Conservation (phyloP, 2,113 vertebrate genomes). For the Pan troglodytes region DNA sequence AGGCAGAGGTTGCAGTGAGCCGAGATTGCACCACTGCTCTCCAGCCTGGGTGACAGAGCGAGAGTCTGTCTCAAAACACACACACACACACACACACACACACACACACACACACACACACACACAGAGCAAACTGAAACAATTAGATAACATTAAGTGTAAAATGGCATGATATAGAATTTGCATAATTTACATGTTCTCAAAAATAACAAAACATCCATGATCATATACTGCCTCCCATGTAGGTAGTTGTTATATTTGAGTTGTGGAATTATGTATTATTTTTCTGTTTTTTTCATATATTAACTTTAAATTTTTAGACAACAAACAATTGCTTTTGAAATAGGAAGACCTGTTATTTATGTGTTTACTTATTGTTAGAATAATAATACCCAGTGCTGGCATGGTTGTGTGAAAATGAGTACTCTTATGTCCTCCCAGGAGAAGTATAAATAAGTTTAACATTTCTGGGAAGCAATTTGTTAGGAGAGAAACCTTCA, state of each 20-base stretch:
- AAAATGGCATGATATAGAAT: background rate
- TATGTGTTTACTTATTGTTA: background rate
- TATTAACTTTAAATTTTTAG: background rate
- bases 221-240: background rate
- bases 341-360: background rate
- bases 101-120: too few species aligned
- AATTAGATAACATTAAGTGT: background rate
- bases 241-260: background rate
- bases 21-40: too few species aligned
- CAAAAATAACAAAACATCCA: background rate
- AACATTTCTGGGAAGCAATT: slow-evolving; percentile 18
- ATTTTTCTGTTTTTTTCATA: background rate
- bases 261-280: background rate
- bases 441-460: background rate
- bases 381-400: background rate
- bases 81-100: too few species aligned
- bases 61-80: too few species aligned
- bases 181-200: background rate
- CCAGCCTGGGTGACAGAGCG: too few species aligned
- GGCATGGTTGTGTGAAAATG: background rate
- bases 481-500: background rate
- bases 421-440: background rate
- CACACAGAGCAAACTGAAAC: background rate
- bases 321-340: background rate
- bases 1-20: too few species aligned